Percentiles rank a stretch among this genome's conserved stretches.
These are phyloP conservation scores for Sphenodon punctatus DNA, from an alignment of 2,797 vertebrate genomes.

Conservation along the genomic window DNA sequence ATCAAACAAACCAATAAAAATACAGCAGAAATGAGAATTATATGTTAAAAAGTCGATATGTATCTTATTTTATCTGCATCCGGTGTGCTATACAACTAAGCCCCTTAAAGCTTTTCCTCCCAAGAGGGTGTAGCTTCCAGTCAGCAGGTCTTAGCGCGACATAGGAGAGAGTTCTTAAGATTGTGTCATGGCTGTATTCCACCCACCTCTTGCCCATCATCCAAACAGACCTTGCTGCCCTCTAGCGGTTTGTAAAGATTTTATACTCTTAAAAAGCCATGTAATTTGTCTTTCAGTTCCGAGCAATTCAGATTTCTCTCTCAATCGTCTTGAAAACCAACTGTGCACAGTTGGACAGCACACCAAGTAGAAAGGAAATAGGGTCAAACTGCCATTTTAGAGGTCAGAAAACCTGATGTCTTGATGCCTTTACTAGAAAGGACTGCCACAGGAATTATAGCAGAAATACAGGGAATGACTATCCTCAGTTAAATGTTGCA, in stretches of 20 bases:
- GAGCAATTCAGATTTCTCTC: neutral
- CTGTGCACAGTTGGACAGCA: neutral
- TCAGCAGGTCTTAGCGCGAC: no score
- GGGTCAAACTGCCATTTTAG: neutral
- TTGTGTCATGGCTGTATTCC: neutral
- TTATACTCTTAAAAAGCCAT: neutral
- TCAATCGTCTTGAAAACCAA: neutral
- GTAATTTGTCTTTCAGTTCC: neutral
- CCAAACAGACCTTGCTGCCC: constrained; percentile 56
- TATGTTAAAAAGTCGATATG: no score
- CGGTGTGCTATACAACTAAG: no score
- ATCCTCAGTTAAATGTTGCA: neutral
- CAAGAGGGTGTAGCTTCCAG: no score
- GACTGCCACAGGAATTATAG: neutral
- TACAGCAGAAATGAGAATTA: no score
- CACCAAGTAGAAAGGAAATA: neutral
- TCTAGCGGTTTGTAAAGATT: constrained; percentile 33
- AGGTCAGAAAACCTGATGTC: neutral
- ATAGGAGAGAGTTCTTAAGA: no score
- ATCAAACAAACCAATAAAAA: no score
- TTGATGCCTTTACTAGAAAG: neutral
- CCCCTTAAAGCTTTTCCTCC: no score
- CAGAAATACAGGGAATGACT: neutral
- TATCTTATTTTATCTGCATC: no score
- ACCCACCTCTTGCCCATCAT: neutral